Percentiles rank a stretch among this genome's conserved stretches.
Conservation (phyloP, 2,797 vertebrate species). For the Eospalax fontanierii region DNA sequence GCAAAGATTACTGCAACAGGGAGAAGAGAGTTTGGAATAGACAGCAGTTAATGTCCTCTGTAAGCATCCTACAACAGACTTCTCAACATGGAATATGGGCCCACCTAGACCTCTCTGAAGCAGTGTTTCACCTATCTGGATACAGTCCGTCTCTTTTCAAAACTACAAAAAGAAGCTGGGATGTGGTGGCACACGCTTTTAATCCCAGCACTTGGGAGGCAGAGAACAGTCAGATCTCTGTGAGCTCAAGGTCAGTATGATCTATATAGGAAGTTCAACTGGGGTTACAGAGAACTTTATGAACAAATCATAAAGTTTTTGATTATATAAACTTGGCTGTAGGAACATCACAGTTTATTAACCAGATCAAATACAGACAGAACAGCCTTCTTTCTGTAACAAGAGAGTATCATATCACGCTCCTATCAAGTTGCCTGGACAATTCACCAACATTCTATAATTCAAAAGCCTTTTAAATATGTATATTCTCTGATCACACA, state of each 20-base stretch:
- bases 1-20: constrained; percentile 3
- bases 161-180: constrained; percentile 15
- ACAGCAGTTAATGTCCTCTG: neutral
- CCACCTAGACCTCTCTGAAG: constrained; percentile 36
- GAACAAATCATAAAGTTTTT: constrained; percentile 62
- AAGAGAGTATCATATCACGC: constrained; percentile 28
- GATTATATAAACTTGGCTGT: constrained; percentile 18
- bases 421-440: constrained; percentile 59
- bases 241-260: too few relatives aligned
- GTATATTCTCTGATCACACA: constrained; percentile 54
- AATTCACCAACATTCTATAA: constrained; percentile 71
- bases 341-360: constrained; percentile 59
- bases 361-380: constrained; percentile 53
- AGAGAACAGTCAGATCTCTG: too few relatives aligned
- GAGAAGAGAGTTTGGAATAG: neutral
- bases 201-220: too few relatives aligned
- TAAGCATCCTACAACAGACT: neutral
- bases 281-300: too few relatives aligned
- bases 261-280: too few relatives aligned
- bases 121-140: neutral
- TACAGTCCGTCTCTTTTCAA: constrained; percentile 6
- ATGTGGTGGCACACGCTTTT: too few relatives aligned
- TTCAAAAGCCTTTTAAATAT: constrained; percentile 72
- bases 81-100: neutral
- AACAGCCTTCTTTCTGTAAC: constrained; percentile 52